Base-by-base conservation (phyloP, 2,113 vertebrate species). In the Oryzias curvinotus region DNA sequence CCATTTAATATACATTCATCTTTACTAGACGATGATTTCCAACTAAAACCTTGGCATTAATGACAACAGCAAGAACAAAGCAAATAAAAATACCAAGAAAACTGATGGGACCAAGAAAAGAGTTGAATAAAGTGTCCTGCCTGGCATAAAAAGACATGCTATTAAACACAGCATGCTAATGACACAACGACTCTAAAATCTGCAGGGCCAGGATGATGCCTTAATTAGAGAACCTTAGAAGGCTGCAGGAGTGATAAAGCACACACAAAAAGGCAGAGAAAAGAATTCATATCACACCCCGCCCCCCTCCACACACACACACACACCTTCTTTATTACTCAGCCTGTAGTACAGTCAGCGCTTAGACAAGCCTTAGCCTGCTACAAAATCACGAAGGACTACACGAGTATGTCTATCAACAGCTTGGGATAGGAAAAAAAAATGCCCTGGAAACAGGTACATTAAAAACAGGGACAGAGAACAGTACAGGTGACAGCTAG, bases 151-250 rank as follows among this genome's bases (percentile, higher is more conserved):
- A 77, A 66, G 59, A 25, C 66, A 71, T 57, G 75, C 73, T 71
- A 78, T 87, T 83, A 83, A 86, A 88, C 85, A 82, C 83, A 71
- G 53, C 44, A 59, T 47, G 46, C 75, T 89, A 88, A 89, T 86
- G 84, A 86, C 85, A 83, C 83, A 88, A 85, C 87, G 84, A 86
- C 83, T 87, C 61, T 65, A 65, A 83, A 84, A 88, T 86, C 73
- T 85, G 81, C 58, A 44, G 61, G 78, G 78, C 75, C 58, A 60
- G 73, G 62, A 73, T 46, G 12, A 55, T 42, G 76, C 82, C 78
- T 85, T 87, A 85, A 88, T 89, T 90, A 88, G 73, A 71, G 71
- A 75, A 87, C 72, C 78, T 69, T 65, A 79, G 68, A 62, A 78
- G 70, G 73, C 62, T 55, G 80, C 78, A 68, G 61, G 70, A 77